Evolutionary conservation across 2,113 vertebrate species (phyloP), one percentile per base, ranked within the genome.

Genomic region (Prolemur simus): DNA sequence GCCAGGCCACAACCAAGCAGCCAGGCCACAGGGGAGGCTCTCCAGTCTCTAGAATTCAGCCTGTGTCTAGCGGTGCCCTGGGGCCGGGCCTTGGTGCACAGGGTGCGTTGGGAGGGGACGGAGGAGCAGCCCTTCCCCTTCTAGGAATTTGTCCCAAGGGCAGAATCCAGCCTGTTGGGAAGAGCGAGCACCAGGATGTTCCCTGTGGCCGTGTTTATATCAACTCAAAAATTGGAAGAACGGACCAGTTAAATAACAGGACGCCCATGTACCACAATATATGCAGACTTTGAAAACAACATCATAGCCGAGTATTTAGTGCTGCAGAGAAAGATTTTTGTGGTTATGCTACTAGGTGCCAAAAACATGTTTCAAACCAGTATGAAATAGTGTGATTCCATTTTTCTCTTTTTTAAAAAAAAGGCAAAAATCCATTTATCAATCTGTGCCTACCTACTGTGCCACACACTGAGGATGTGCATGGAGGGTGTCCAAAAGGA

Each of bases 391-490:
- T 20, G 58, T 21, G 47, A 63, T 32, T 86, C 47, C 54, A 13
- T 27, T 69, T 86, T 47, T 89, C n/a, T 39, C 27, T 42, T 47
- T 14, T 47, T 54, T 17, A 1, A 78, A 64, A 39, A 20, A 56
- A 12, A 34, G 29, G 37, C 13, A 76, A 52, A 8, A 42, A 25
- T 56, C 6, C 20, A 8, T 15, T 45, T 49, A 49, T 42, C 29
- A 34, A 34, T 20, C n/a, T 10, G 18, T 10, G 39, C 34, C n/a
- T 10, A 11, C 17, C 0, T n/a, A n/a, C n/a, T n/a, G 1, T 20
- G 8, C 4, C 21, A 25, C 32, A 8, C 15, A 3, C 3, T 2
- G 52, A 2, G 23, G 3, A 18, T 1, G 4, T 0, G 37, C 0
- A 0, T 39, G 34, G 18, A 56, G 54, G 29, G 37, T 5, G 3